Percentiles rank a stretch among this genome's conserved stretches.
Evolutionary conservation across 1,140 invertebrate species (phyloP).

Genomic region (Sminthurinus signatus): DNA sequence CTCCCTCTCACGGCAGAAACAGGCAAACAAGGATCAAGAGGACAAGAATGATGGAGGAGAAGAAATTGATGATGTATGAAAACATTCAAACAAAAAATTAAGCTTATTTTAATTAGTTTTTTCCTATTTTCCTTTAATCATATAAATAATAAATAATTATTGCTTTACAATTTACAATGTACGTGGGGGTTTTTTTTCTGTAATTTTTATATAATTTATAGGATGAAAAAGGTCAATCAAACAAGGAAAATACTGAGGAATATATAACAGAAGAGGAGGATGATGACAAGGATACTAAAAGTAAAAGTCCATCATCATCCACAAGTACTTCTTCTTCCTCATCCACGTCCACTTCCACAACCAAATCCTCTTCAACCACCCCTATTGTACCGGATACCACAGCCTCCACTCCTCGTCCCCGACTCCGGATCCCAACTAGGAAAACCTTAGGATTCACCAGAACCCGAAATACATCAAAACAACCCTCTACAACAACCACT

Average conservation of each 20-base stretch:
- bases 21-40: background rate
- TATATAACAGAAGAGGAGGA: slow-evolving; percentile 25
- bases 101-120: too few species aligned
- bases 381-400: slow-evolving; percentile 4
- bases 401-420: slow-evolving; percentile 13
- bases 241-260: slow-evolving; percentile 13
- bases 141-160: background rate
- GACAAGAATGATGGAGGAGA: background rate
- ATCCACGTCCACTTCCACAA: slow-evolving; percentile 3
- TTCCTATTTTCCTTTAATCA: too few species aligned
- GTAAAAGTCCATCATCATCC: too few species aligned
- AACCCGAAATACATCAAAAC: slow-evolving; percentile 44
- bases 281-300: slow-evolving; percentile 15
- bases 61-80: slow-evolving; percentile 17
- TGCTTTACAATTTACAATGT: background rate
- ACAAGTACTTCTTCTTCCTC: background rate
- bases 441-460: slow-evolving; percentile 43
- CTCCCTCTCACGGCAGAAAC: background rate
- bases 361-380: slow-evolving; percentile 31
- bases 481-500: background rate
- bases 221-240: slow-evolving; percentile 5
- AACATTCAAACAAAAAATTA: too few species aligned
- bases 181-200: background rate
- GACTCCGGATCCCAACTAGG: slow-evolving; percentile 27
- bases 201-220: background rate